These are phyloP conservation scores for Myzus persicae DNA, from an alignment of 1,140 invertebrate genomes.

Conservation along the genomic window DNA sequence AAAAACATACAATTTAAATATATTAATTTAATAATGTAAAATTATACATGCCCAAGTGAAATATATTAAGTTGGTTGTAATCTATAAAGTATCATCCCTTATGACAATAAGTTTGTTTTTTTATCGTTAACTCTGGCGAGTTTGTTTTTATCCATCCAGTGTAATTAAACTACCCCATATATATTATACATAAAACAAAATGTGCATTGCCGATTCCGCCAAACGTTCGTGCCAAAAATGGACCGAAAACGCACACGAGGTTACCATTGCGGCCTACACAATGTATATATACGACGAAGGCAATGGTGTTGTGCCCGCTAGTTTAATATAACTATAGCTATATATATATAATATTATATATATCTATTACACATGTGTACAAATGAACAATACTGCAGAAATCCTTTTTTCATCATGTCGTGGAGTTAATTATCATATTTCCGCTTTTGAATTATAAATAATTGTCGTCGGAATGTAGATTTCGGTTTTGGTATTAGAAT, in stretches of 20 bases:
- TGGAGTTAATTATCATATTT: neutral
- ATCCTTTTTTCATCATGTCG: neutral
- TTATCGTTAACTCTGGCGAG: neutral
- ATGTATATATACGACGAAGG: too few species aligned
- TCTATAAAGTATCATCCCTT: neutral
- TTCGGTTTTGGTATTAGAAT: neutral
- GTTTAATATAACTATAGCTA: too few species aligned
- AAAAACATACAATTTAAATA: neutral
- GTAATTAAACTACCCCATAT: neutral
- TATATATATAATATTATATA: too few species aligned
- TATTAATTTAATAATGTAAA: neutral
- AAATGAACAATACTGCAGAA: neutral
- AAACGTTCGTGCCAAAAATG: constrained; percentile 19
- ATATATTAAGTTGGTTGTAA: neutral
- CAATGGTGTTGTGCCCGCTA: neutral
- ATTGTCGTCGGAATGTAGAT: neutral
- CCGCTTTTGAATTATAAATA: neutral
- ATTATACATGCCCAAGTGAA: neutral
- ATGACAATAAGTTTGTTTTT: neutral
- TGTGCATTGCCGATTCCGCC: neutral
- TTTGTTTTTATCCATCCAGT: neutral
- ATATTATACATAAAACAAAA: neutral
- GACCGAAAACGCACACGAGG: constrained; percentile 1
- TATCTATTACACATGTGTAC: too few species aligned
- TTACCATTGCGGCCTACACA: neutral